Conservation (phyloP, 2,888 invertebrate species). For the Operophtera brumata region DNA sequence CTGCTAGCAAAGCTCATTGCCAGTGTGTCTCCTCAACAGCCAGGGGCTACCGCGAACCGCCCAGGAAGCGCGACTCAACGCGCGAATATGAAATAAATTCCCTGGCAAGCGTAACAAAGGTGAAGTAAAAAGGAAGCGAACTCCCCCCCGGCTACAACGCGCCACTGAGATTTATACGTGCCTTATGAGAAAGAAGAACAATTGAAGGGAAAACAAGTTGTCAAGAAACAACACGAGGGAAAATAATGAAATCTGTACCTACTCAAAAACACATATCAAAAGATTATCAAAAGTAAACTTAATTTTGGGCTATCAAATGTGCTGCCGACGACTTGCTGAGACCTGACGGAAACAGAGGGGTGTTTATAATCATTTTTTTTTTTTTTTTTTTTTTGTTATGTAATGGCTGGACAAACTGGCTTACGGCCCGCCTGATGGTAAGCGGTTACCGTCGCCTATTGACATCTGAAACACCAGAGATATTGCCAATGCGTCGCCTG, state of each 20-base stretch:
- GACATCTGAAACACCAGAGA: too few relatives aligned
- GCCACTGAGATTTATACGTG: slow-evolving; percentile 63
- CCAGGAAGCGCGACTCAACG: slow-evolving; percentile 78
- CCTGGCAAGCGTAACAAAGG: slow-evolving; percentile 79
- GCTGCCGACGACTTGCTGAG: too few relatives aligned
- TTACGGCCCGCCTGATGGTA: too few relatives aligned
- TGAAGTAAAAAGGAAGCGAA: slow-evolving; percentile 76
- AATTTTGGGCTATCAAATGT: too few relatives aligned
- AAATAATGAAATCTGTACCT: slow-evolving; percentile 2
- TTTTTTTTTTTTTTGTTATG: too few relatives aligned
- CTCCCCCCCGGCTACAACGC: slow-evolving; percentile 56
- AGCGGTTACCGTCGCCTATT: too few relatives aligned
- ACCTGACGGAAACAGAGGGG: too few relatives aligned
- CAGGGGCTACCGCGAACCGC: slow-evolving; percentile 70
- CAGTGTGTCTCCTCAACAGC: slow-evolving; percentile 36
- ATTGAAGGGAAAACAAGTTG: slow-evolving; percentile 37
- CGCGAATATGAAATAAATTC: slow-evolving; percentile 79
- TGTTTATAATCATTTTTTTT: too few relatives aligned
- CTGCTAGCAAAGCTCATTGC: neutral
- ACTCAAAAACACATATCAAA: slow-evolving; percentile 14
- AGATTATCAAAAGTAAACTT: too few relatives aligned
- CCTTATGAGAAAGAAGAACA: slow-evolving; percentile 62
- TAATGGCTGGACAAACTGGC: too few relatives aligned
- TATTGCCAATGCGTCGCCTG: too few relatives aligned
- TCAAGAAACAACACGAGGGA: slow-evolving; percentile 2